Evolutionary conservation across 1,140 invertebrate species (phyloP), one percentile per base, ranked within the genome.

Genomic region (Globodera ellingtonae): DNA sequence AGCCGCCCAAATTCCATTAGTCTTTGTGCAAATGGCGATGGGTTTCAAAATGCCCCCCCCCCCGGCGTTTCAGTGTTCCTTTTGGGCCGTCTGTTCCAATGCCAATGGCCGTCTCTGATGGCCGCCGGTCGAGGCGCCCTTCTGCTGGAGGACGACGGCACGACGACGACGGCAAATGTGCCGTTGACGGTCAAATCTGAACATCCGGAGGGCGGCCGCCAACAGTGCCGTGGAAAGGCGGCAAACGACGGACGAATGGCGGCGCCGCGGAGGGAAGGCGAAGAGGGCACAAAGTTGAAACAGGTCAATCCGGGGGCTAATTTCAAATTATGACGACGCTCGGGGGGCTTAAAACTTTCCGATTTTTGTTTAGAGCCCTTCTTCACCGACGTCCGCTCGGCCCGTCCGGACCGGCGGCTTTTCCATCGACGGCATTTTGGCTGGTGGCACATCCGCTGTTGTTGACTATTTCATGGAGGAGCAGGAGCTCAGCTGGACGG

Each of bases 391-490:
- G 18, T 18, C 13, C 56, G 10, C 15, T 35, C 56, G 50, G 10
- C 50, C 50, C 7, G 50, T 62, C 0, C 56, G 35, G 18, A 62
- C 18, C 56, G 56, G 10, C 56, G 18, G 56, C 56, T 70, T 70
- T 47, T 35, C 67, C 35, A 70, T 70, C 67, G 67, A 70, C 21
- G 67, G 67, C 5, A 24, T 70, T 35, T 47, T 70, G 67, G 67
- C 8, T 6, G 67, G 8, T 10, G 67, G 67, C 67, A 44, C 35
- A 35, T 35, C 35, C 2, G n/a, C 21, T 8, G 35, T 5, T 67
- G 74, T 75, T 8, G 74, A 75, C 65, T 75, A 75, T 35, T 75
- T 75, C 65, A 75, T 66, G 56, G 74, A 75, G 65, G 74, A 75
- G 65, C 35, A 66, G 13, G 56, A 75, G 65, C 74, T 75, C 65